Evolutionary conservation across 2,113 vertebrate species (phyloP).

Genomic region (Chamaetylas fuelleborni): DNA sequence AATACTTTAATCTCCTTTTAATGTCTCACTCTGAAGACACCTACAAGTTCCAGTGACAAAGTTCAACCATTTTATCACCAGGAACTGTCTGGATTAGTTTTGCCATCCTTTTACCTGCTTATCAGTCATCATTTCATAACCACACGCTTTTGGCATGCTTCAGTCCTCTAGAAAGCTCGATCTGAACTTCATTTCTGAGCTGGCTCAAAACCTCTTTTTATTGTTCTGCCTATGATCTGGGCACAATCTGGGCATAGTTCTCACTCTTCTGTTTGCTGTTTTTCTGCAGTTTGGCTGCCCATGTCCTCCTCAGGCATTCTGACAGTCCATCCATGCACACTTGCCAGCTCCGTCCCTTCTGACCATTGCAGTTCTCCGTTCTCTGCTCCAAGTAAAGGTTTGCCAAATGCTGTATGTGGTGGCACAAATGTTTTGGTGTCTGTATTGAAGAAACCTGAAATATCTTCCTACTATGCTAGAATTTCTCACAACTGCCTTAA

Average conservation of each 20-base stretch:
- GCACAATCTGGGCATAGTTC: not conserved
- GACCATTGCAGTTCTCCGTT: not conserved
- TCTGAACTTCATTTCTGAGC: not conserved
- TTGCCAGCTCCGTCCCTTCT: not conserved
- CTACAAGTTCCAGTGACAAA: not conserved
- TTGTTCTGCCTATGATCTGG: not conserved
- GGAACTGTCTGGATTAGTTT: not conserved
- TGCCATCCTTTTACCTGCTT: not conserved
- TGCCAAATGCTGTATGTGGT: not conserved
- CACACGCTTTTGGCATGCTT: not conserved
- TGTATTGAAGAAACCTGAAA: not conserved
- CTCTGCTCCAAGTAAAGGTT: not conserved
- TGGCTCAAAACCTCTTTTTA: not conserved
- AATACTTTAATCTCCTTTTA: not conserved
- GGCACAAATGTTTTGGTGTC: not conserved
- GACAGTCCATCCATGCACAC: not conserved
- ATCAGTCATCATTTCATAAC: not conserved
- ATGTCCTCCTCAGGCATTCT: not conserved
- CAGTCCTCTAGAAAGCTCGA: not conserved
- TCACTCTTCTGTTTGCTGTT: not conserved
- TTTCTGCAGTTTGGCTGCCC: not conserved
- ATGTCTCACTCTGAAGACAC: not conserved
- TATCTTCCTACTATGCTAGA: not conserved
- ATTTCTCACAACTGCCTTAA: not conserved
- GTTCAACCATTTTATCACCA: not conserved